Conservation (phyloP, 2,113 vertebrate genomes). For the Microtus pennsylvanicus region DNA sequence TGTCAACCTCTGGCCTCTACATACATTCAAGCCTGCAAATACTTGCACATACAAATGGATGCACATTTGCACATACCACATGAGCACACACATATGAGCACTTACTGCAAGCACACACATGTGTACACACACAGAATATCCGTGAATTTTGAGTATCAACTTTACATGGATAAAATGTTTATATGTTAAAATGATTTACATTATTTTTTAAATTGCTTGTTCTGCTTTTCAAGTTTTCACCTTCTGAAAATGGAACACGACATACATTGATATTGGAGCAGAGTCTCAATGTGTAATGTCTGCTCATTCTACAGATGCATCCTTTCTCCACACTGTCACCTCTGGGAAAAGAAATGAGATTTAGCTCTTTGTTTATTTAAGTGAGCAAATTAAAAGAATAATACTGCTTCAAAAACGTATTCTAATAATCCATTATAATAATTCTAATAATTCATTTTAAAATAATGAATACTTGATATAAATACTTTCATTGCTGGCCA, state of each 20-base stretch:
- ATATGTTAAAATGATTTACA: not conserved
- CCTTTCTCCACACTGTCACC: not conserved
- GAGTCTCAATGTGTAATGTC: not conserved
- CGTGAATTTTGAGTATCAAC: not conserved
- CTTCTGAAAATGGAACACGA: not conserved
- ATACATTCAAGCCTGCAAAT: not conserved
- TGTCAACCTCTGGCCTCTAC: not conserved
- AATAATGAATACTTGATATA: constrained; percentile 7
- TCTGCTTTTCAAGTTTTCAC: constrained; percentile 9
- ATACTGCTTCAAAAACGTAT: constrained; percentile 28
- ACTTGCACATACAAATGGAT: not conserved
- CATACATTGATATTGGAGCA: not conserved
- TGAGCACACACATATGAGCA: not conserved
- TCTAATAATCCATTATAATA: not conserved
- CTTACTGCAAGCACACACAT: too few species aligned
- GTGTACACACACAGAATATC: not conserved
- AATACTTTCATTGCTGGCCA: not conserved
- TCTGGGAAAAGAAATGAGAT: not conserved
- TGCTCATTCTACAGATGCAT: not conserved
- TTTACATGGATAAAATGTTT: not conserved
- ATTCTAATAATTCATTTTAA: constrained; percentile 51
- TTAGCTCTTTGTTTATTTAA: constrained; percentile 1
- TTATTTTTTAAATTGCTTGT: not conserved
- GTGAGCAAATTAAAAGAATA: constrained; percentile 8
- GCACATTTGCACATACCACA: too few species aligned